A percentile compares a stretch with the other conserved stretches of the same genome.
These are phyloP conservation scores for Thermophis baileyi DNA, from an alignment of 2,113 vertebrate genomes.

Conservation along the genomic window DNA sequence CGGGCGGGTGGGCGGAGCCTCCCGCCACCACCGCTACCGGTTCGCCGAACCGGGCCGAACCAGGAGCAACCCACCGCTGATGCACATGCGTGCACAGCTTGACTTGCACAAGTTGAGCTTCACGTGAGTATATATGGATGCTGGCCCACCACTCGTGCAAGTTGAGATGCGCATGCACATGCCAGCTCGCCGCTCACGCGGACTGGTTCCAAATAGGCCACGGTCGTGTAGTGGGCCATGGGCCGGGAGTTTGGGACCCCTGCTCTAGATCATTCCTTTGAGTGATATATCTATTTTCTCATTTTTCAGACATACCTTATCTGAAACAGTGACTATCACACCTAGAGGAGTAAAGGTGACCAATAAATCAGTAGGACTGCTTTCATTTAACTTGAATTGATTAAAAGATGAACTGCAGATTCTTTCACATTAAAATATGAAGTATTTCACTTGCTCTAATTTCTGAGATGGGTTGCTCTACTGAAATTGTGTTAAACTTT, in stretches of 20 bases:
- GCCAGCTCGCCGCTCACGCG: no score
- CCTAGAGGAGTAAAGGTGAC: not conserved
- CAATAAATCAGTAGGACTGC: not conserved
- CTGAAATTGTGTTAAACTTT: not conserved
- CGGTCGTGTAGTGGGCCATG: rapidly evolving
- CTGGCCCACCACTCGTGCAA: no score
- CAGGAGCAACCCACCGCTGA: no score
- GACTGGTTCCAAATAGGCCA: no score
- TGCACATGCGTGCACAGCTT: no score
- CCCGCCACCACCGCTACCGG: no score
- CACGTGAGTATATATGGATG: no score
- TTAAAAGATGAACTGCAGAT: not conserved
- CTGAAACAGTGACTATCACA: not conserved
- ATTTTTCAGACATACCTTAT: not conserved
- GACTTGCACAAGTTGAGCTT: no score
- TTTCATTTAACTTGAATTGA: not conserved
- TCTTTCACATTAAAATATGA: not conserved
- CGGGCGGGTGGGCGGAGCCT: no score
- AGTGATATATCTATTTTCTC: not conserved
- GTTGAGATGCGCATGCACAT: no score
- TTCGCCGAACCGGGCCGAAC: no score
- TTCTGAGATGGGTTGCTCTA: not conserved
- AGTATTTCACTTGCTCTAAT: constrained; percentile 6
- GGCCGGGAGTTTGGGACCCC: not conserved
- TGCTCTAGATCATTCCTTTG: not conserved